phyloP scores from a whole-genome alignment of 92 coral and sea anemone genomes.

The Plumapathes pennacea region DNA sequence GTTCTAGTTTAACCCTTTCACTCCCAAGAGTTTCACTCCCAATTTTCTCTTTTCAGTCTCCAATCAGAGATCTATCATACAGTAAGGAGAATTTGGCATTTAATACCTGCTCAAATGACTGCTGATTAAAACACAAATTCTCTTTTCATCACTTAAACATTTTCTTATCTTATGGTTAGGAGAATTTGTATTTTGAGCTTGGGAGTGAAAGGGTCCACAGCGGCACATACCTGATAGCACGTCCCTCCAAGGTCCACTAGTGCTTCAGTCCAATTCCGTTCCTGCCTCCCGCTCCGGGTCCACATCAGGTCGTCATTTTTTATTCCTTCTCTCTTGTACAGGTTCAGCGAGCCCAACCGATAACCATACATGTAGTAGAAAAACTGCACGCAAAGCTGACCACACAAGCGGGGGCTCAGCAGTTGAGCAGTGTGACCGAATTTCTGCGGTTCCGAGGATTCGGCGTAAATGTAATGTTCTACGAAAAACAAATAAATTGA shows the following conservation, averaged over 20 bases:
- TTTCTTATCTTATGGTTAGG: too few relatives aligned
- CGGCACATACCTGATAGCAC: constrained; percentile 69
- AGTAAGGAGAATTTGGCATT: too few relatives aligned
- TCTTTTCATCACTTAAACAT: too few relatives aligned
- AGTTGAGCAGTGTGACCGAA: constrained; percentile 63
- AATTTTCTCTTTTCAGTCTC: too few relatives aligned
- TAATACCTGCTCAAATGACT: too few relatives aligned
- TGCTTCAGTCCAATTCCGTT: constrained; percentile 80
- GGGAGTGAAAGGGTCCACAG: too few relatives aligned
- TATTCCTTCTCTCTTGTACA: constrained; percentile 70
- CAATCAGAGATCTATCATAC: too few relatives aligned
- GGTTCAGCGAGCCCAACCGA: constrained; percentile 53
- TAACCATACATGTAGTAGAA: constrained; percentile 81
- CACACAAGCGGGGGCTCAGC: constrained; percentile 82
- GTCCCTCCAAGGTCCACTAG: constrained; percentile 73
- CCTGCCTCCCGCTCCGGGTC: constrained; percentile 70
- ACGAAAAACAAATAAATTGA: background rate
- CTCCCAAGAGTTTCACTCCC: too few relatives aligned
- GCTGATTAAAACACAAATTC: too few relatives aligned
- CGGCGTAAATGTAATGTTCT: constrained; percentile 79
- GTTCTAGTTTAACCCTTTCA: too few relatives aligned
- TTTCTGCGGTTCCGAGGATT: constrained; percentile 47
- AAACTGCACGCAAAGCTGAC: constrained; percentile 74
- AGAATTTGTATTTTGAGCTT: too few relatives aligned
- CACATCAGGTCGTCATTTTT: constrained; percentile 66